Conservation (phyloP, 2,888 invertebrate species). For the Volucella bombylans region DNA sequence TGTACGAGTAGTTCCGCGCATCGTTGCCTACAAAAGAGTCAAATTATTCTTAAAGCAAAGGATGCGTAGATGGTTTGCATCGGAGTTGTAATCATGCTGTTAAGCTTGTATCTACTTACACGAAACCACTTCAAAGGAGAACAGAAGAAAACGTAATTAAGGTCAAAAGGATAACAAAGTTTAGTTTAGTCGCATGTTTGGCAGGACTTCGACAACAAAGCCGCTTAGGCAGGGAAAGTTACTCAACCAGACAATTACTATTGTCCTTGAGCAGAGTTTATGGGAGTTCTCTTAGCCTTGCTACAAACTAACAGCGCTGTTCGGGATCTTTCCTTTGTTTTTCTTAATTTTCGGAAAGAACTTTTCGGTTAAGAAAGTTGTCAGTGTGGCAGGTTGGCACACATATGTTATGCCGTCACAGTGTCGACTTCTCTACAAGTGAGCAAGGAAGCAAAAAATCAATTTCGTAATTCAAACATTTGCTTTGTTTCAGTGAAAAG, state of each 20-base stretch:
- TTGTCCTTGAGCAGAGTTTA: slow-evolving; percentile 20
- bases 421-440: not conserved
- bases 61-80: not conserved
- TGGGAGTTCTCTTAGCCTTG: not conserved
- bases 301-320: not conserved
- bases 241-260: slow-evolving; percentile 8
- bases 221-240: slow-evolving; percentile 7
- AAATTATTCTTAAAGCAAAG: no score
- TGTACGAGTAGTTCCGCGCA: slow-evolving; percentile 44
- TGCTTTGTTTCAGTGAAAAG: slow-evolving; percentile 43
- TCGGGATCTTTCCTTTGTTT: not conserved
- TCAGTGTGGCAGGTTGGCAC: slow-evolving; percentile 47
- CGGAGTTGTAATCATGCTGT: slow-evolving; percentile 3
- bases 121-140: not conserved
- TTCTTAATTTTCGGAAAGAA: not conserved
- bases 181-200: not conserved
- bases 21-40: slow-evolving; percentile 18
- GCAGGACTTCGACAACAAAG: not conserved
- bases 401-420: not conserved
- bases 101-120: no score
- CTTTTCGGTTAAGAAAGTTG: not conserved
- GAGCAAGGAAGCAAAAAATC: slow-evolving; percentile 41
- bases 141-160: slow-evolving; percentile 7
- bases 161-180: slow-evolving; percentile 43
- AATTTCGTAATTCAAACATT: slow-evolving; percentile 67